phyloP scores from a whole-genome alignment of 2,797 vertebrate species.

The Gymnodraco acuticeps region DNA sequence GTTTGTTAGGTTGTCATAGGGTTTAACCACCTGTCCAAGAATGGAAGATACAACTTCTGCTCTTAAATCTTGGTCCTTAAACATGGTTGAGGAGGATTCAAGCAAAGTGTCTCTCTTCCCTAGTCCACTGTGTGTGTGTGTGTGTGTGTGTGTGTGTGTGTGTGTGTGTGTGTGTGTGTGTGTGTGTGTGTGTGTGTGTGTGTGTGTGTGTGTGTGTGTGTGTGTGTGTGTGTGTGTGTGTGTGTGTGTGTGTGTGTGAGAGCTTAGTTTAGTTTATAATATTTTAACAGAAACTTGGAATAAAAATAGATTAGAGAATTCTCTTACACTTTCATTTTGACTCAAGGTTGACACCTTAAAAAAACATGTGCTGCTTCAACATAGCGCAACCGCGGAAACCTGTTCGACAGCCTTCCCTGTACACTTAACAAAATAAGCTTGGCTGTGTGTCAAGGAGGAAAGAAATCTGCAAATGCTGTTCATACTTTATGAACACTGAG shows the following conservation, averaged over 20 bases:
- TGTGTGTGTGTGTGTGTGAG: too few species aligned
- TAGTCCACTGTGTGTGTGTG: too few species aligned
- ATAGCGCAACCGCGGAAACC: not conserved
- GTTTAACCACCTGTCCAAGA: not conserved
- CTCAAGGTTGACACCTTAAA: too few species aligned
- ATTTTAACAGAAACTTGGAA: too few species aligned
- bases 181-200: too few species aligned
- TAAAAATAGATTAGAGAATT: not conserved
- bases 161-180: too few species aligned
- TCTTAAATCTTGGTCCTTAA: not conserved
- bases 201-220: too few species aligned
- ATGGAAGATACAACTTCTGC: not conserved
- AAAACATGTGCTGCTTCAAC: not conserved
- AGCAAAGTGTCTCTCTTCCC: not conserved
- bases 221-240: too few species aligned
- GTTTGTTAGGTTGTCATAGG: not conserved
- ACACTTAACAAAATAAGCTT: too few species aligned
- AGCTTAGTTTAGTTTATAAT: too few species aligned
- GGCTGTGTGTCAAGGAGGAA: not conserved
- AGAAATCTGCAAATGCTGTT: not conserved
- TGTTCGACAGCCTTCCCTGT: too few species aligned
- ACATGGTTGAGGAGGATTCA: not conserved
- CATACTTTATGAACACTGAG: not conserved
- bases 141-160: too few species aligned
- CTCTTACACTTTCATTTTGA: slow-evolving; percentile 5